These are phyloP conservation scores for Leptoclinus maculatus DNA, from an alignment of 2,797 vertebrate genomes.

Conservation along the genomic window DNA sequence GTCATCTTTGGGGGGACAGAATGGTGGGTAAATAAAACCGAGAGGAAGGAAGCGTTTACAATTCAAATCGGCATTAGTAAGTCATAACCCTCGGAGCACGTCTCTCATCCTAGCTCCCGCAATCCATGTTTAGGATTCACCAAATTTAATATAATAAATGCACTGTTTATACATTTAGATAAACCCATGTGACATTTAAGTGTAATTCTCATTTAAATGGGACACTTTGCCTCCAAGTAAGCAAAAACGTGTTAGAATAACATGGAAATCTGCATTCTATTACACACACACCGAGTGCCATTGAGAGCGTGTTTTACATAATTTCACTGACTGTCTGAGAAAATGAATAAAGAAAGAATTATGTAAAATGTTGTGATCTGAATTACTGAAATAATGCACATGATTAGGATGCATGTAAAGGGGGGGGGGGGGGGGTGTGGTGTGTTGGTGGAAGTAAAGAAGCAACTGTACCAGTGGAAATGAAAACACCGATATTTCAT, in stretches of 20 bases:
- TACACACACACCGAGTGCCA: constrained; percentile 61
- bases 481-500: neutral
- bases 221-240: constrained; percentile 79
- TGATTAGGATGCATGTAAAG: constrained; percentile 58
- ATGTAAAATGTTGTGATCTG: constrained; percentile 81
- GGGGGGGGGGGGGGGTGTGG: neutral
- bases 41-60: constrained; percentile 65
- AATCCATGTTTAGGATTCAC: constrained; percentile 70
- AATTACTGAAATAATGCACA: constrained; percentile 73
- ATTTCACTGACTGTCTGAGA: constrained; percentile 78
- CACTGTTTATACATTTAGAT: constrained; percentile 77
- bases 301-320: constrained; percentile 79
- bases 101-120: constrained; percentile 45
- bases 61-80: constrained; percentile 78
- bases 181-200: constrained; percentile 80
- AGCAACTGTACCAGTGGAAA: constrained; percentile 9
- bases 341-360: constrained; percentile 83
- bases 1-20: constrained; percentile 53
- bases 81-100: constrained; percentile 73
- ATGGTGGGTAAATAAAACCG: constrained; percentile 62
- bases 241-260: constrained; percentile 78
- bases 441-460: constrained; percentile 26
- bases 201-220: constrained; percentile 80
- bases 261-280: constrained; percentile 72
- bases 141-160: constrained; percentile 72